Percentiles rank a stretch among this genome's conserved stretches.
phyloP scores from a whole-genome alignment of 2,888 invertebrate genomes.

The Acanthopleura granulata region DNA sequence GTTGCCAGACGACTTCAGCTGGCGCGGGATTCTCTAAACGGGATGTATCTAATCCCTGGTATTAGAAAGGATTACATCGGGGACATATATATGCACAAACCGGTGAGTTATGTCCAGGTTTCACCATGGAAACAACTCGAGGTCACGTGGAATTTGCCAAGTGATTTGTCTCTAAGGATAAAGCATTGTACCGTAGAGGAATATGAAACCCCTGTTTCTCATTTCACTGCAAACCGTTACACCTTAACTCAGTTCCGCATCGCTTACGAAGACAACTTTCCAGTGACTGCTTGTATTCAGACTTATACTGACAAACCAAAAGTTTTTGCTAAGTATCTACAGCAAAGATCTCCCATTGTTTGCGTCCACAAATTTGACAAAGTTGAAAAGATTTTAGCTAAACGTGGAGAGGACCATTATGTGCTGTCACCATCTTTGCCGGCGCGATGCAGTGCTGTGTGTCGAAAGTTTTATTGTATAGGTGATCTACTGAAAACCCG shows the following conservation, averaged over 20 bases:
- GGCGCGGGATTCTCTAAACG: slow-evolving; percentile 5
- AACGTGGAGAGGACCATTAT: background rate
- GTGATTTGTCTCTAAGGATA: background rate
- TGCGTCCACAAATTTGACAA: slow-evolving; percentile 17
- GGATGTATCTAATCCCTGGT: slow-evolving; percentile 11
- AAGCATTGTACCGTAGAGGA: background rate
- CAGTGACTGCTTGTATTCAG: background rate
- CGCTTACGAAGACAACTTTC: slow-evolving; percentile 5
- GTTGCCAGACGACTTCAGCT: background rate
- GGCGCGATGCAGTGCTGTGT: background rate
- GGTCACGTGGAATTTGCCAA: background rate
- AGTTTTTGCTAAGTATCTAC: background rate
- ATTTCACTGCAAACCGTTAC: slow-evolving; percentile 4
- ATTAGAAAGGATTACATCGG: background rate
- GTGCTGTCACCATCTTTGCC: background rate
- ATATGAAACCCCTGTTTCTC: slow-evolving; percentile 6
- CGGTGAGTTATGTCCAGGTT: slow-evolving; percentile 7
- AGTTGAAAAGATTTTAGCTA: slow-evolving; percentile 13
- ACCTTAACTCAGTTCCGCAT: background rate
- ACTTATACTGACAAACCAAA: slow-evolving; percentile 6
- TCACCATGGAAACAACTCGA: slow-evolving; percentile 11
- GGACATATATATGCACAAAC: slow-evolving; percentile 10
- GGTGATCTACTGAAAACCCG: background rate
- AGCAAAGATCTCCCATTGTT: slow-evolving; percentile 1
- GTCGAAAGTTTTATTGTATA: background rate